A percentile compares a stretch with the other conserved stretches of the same genome.
Conservation (phyloP, 2,113 vertebrate species). For the Sander lucioperca region DNA sequence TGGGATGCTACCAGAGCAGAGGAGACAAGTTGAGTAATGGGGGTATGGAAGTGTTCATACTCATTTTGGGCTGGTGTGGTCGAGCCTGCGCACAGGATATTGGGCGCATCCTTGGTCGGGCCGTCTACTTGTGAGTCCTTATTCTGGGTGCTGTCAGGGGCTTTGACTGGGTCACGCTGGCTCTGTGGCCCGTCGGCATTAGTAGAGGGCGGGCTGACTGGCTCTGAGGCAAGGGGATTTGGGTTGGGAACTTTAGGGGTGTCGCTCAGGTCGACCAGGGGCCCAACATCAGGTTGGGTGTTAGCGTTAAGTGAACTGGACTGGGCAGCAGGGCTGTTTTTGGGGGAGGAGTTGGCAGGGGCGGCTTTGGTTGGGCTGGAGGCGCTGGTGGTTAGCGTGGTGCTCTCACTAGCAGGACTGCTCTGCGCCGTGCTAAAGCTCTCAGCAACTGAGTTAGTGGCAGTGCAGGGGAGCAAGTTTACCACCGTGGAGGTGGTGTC, state of each 20-base stretch:
- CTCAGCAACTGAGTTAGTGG: conserved; percentile 95
- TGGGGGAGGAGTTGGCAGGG: conserved; percentile 75
- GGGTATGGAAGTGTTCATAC: conserved; percentile 89
- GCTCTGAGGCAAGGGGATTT: conserved; percentile 70
- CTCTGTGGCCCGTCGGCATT: conserved; percentile 82
- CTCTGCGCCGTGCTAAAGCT: conserved; percentile 93
- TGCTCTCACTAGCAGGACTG: conserved; percentile 93
- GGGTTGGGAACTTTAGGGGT: conserved; percentile 83
- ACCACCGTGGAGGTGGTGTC: conserved; percentile 90
- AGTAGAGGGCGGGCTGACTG: conserved; percentile 83
- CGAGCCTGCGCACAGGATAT: conserved; percentile 87
- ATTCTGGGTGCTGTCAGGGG: conserved; percentile 82
- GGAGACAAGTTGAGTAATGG: conserved; percentile 8
- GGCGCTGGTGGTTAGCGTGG: conserved; percentile 90
- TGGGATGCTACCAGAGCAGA: conserved; percentile 46
- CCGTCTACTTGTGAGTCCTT: conserved; percentile 95
- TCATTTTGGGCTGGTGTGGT: conserved; percentile 91
- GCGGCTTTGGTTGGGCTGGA: conserved; percentile 76
- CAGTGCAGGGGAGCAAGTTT: conserved; percentile 92
- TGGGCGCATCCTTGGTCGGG: conserved; percentile 91
- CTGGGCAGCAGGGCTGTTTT: conserved; percentile 61
- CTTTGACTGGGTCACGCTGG: conserved; percentile 81
- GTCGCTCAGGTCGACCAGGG: conserved; percentile 96
- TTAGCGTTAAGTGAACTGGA: conserved; percentile 57
- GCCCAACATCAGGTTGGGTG: conserved; percentile 84